Evolutionary conservation across 1,140 invertebrate genomes (phyloP).

Genomic region (Calliopsis andreniformis): DNA sequence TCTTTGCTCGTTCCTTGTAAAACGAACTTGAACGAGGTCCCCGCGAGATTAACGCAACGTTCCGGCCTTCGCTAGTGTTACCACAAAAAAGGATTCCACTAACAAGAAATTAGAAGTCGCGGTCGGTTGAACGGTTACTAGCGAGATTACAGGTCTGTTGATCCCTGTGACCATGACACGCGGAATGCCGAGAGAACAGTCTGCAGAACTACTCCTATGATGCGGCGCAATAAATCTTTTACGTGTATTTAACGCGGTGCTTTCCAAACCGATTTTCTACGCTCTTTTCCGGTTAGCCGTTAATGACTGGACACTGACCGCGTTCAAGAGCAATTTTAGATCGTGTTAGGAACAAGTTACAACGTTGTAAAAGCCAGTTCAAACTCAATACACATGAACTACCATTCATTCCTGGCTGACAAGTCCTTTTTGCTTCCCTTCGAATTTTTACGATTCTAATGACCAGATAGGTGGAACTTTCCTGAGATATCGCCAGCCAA

Average conservation of each 20-base stretch:
- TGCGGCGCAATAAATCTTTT: background rate
- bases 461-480: too few species aligned
- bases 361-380: background rate
- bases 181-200: slow-evolving; percentile 27
- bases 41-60: slow-evolving; percentile 8
- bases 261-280: too few species aligned
- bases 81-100: slow-evolving; percentile 13
- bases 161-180: slow-evolving; percentile 9
- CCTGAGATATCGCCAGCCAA: too few species aligned
- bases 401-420: too few species aligned
- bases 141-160: slow-evolving; percentile 20
- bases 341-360: too few species aligned
- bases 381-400: background rate
- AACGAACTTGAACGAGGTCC: slow-evolving; percentile 8
- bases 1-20: slow-evolving; percentile 1
- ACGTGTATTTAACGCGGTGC: background rate
- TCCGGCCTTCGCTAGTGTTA: background rate
- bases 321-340: background rate
- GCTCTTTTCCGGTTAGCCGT: background rate
- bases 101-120: slow-evolving; percentile 34
- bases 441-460: too few species aligned
- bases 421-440: too few species aligned
- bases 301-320: background rate
- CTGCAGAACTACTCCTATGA: slow-evolving; percentile 1
- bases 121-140: background rate